Percentiles rank a stretch among this genome's conserved stretches.
Evolutionary conservation across 2,797 vertebrate species (phyloP).

Genomic region (Sebastes kiyomatsui): DNA sequence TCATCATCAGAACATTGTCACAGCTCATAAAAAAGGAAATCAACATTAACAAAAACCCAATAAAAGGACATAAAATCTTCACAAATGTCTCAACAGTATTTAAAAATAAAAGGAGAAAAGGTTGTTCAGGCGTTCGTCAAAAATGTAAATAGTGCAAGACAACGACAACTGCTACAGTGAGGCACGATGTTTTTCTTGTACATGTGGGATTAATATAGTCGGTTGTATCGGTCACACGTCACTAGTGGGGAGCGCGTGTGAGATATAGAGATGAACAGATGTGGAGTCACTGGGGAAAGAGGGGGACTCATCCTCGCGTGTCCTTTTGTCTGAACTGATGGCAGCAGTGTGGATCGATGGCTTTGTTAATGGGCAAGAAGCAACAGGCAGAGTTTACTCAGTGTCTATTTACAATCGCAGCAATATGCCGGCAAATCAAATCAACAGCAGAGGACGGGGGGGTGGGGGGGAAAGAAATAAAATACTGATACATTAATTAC

Average conservation of each 20-base stretch:
- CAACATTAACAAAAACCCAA: conserved; percentile 68
- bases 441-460: conserved; percentile 14
- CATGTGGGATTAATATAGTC: conserved; percentile 43
- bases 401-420: conserved; percentile 75
- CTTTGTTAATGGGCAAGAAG: conserved; percentile 67
- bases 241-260: conserved; percentile 12
- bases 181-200: conserved; percentile 83
- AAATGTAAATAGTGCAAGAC: conserved; percentile 93
- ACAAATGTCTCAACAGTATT: conserved; percentile 91
- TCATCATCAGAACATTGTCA: conserved; percentile 77
- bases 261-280: conserved; percentile 46
- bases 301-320: conserved; percentile 28
- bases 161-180: conserved; percentile 91
- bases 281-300: conserved; percentile 26
- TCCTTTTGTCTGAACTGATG: conserved; percentile 58
- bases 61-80: conserved; percentile 89
- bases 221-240: conserved; percentile 36
- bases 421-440: conserved; percentile 63
- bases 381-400: conserved; percentile 64
- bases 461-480: conserved; percentile 32
- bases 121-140: conserved; percentile 91
- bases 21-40: conserved; percentile 82
- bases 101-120: conserved; percentile 92
- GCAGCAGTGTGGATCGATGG: conserved; percentile 69
- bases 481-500: conserved; percentile 58